phyloP scores from a whole-genome alignment of 2,113 vertebrate species.

The Prietella phreatophila region DNA sequence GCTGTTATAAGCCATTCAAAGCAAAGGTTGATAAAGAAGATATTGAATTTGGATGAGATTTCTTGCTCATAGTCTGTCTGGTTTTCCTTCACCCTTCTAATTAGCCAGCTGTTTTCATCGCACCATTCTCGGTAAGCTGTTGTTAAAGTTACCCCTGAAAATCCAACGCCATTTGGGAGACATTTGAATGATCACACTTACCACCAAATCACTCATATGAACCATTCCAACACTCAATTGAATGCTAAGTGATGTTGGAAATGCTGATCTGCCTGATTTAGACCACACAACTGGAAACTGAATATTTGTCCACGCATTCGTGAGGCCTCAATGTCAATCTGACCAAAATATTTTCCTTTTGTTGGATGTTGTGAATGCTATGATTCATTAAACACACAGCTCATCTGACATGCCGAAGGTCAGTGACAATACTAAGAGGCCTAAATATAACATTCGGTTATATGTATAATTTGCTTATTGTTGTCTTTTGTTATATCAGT shows the following conservation, averaged over 20 bases:
- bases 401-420: background rate
- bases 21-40: background rate
- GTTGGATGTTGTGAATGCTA: background rate
- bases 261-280: background rate
- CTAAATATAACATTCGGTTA: background rate
- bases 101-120: background rate
- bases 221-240: background rate
- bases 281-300: constrained; percentile 7
- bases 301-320: background rate
- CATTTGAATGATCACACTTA: background rate
- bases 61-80: background rate
- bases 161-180: background rate
- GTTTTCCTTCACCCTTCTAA: too few species aligned
- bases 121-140: background rate
- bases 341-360: constrained; percentile 1
- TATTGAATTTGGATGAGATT: background rate
- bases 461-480: background rate
- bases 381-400: constrained; percentile 3
- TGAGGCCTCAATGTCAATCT: background rate
- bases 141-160: background rate
- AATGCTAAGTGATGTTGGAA: background rate
- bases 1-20: too few species aligned
- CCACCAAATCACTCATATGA: background rate
- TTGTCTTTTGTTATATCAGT: background rate
- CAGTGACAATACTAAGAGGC: background rate